phyloP scores from a whole-genome alignment of 2,797 vertebrate genomes.

The Sebastiscus tertius region DNA sequence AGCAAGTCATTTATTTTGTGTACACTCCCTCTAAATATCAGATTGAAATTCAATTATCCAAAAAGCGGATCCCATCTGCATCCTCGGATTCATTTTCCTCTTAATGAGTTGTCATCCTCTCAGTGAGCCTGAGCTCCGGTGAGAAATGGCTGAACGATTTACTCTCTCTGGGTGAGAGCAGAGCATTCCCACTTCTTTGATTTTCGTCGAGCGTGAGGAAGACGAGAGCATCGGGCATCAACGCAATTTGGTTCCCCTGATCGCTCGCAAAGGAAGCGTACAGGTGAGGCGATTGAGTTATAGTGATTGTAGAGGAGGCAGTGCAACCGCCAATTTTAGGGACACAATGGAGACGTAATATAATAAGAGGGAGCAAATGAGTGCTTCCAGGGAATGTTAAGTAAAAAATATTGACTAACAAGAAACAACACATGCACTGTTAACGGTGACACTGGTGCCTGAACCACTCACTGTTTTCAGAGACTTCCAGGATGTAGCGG shows the following conservation, averaged over 20 bases:
- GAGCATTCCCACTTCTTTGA: conserved; percentile 48
- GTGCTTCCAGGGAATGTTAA: conserved; percentile 5
- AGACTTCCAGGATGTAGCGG: conserved; percentile 94
- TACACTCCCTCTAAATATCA: conserved; percentile 60
- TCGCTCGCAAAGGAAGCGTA: conserved; percentile 6
- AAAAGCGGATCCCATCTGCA: conserved; percentile 66
- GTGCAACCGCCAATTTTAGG: conserved; percentile 39
- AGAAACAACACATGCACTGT: background rate
- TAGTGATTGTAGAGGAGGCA: conserved; percentile 28
- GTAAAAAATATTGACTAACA: conserved; percentile 14
- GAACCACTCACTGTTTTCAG: conserved; percentile 94
- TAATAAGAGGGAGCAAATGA: conserved; percentile 34
- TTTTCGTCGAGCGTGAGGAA: conserved; percentile 45
- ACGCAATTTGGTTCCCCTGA: conserved; percentile 30
- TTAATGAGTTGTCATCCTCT: conserved; percentile 72
- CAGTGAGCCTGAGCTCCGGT: conserved; percentile 41
- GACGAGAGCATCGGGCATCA: conserved; percentile 41
- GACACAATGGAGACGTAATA: conserved; percentile 35
- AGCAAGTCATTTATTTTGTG: conserved; percentile 62
- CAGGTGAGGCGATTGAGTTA: conserved; percentile 44
- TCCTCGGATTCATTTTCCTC: conserved; percentile 67
- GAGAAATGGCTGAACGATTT: conserved; percentile 56
- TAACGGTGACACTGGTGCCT: background rate
- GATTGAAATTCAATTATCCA: conserved; percentile 74
- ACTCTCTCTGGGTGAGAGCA: conserved; percentile 44